A percentile compares a stretch with the other conserved stretches of the same genome.
These are phyloP conservation scores for Thunnus albacares DNA, from an alignment of 2,797 vertebrate species.

Conservation along the genomic window DNA sequence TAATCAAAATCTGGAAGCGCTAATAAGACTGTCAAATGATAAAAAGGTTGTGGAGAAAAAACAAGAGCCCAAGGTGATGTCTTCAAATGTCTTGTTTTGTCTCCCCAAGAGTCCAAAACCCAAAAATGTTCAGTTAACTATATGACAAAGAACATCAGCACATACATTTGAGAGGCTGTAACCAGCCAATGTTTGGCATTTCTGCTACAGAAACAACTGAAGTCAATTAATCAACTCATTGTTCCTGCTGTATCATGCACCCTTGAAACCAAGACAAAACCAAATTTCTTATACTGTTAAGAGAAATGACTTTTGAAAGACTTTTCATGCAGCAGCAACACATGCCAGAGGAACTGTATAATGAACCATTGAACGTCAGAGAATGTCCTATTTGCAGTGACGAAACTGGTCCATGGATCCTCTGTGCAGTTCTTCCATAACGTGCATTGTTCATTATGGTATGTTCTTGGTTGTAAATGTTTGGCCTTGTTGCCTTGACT, in stretches of 20 bases:
- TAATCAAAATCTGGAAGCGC: neutral
- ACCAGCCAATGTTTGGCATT: neutral
- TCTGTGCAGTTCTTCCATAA: slow-evolving; percentile 75
- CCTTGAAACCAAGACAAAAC: neutral
- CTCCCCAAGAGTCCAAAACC: neutral
- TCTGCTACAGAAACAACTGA: neutral
- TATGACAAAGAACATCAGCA: neutral
- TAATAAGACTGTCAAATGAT: neutral
- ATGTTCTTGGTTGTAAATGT: slow-evolving; percentile 79
- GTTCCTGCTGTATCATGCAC: neutral
- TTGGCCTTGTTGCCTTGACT: slow-evolving; percentile 78
- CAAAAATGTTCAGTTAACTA: slow-evolving; percentile 3
- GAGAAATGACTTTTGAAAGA: neutral
- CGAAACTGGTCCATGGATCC: slow-evolving; percentile 62
- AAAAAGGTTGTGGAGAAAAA: neutral
- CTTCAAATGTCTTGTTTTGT: neutral
- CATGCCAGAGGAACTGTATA: slow-evolving; percentile 59
- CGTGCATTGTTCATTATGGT: slow-evolving; percentile 82
- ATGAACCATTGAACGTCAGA: slow-evolving; percentile 69
- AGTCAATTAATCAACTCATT: neutral
- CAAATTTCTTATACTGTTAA: neutral
- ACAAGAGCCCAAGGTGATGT: neutral
- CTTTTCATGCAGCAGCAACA: slow-evolving; percentile 26
- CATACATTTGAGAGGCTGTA: neutral
- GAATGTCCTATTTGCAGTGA: slow-evolving; percentile 62